A percentile compares a stretch with the other conserved stretches of the same genome.
Evolutionary conservation across 2,113 vertebrate species (phyloP).

Genomic region (Crypturellus undulatus): DNA sequence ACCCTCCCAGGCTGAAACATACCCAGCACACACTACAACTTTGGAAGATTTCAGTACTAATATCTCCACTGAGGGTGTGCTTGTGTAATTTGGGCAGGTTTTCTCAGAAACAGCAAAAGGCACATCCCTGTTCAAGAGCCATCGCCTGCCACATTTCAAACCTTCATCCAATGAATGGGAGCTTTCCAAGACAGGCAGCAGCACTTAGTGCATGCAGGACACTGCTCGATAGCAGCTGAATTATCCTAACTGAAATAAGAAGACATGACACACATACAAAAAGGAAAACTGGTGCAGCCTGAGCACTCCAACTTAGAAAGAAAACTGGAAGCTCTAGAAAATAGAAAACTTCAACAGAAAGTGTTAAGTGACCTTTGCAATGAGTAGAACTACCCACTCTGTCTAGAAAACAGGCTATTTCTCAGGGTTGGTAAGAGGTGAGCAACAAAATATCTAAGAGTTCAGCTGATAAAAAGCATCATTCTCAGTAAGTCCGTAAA

Average conservation of each 20-base stretch:
- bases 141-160: not conserved
- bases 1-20: not conserved
- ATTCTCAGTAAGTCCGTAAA: not conserved
- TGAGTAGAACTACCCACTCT: not conserved
- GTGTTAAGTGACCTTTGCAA: not conserved
- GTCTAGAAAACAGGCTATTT: not conserved
- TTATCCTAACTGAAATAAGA: not conserved
- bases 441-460: not conserved
- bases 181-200: not conserved
- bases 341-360: not conserved
- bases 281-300: not conserved
- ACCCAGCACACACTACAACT: not conserved
- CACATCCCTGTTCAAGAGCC: not conserved
- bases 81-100: conserved; percentile 17
- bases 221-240: not conserved
- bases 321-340: not conserved
- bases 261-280: not conserved
- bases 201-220: not conserved
- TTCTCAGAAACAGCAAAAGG: conserved; percentile 3
- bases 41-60: not conserved
- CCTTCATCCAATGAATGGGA: not conserved
- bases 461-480: not conserved
- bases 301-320: not conserved
- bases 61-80: not conserved
- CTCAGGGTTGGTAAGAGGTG: not conserved